Base-by-base conservation (phyloP, 2,888 invertebrate species). In the Troides oblongomaculatus region DNA sequence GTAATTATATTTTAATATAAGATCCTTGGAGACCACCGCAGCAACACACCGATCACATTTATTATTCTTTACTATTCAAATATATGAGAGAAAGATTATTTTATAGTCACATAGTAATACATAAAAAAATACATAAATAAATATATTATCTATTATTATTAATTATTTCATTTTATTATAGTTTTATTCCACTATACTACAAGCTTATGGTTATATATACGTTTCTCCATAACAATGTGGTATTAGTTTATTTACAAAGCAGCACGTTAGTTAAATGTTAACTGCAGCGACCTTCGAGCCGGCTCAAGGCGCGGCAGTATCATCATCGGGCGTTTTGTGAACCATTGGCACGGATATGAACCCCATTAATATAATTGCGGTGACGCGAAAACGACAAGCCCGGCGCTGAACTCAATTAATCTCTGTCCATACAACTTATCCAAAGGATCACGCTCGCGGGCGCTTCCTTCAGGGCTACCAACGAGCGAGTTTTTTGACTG, bases 341-440 rank as follows among this genome's bases (percentile, higher is more conserved):
- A 62, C 62, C 62, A 70, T 66, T 70, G 59, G 7, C 23, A 21
- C 62, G 18, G 18, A 58, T 60, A 59, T 64, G 66, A 25, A 17
- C 53, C 21, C 60, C 66, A 60, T 66, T 70, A 63, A 64, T 66
- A 66, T 60, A 66, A 70, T 66, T 66, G 64, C 21, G 59, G 62
- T 66, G 66, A 64, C 56, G 56, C 58, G 69, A 59, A 57, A 50
- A 66, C 70, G 70, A 66, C 66, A 59, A 66, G 56, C 25, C 17
- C 39, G 60, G 63, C 50, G 69, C 25, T 60, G 43, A 46, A 30
- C 57, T 56, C 63, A 43, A 70, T 70, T 64, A 66, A 66, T 70
- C 70, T 64, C 66, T 66, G 70, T 70, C 70, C 59, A 43, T 63
- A 53, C 70, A 58, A 62, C 63, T 66, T 66, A 70, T 66, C 66